Percentiles rank a stretch among this genome's conserved stretches.
phyloP scores from a whole-genome alignment of 1,140 invertebrate species.

The Coelopa frigida region DNA sequence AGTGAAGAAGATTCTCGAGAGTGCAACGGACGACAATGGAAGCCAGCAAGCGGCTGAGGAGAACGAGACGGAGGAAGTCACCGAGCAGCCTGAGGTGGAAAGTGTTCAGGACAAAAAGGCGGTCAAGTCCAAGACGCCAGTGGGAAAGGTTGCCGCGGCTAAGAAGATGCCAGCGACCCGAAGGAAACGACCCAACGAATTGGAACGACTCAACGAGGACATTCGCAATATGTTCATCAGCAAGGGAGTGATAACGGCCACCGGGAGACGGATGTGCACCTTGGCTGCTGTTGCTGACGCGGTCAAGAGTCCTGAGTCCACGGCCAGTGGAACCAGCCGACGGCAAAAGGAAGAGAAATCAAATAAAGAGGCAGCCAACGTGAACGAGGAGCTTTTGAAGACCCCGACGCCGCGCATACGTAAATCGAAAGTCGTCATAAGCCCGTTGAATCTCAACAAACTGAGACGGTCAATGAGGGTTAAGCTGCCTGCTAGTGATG shows the following conservation, averaged over 20 bases:
- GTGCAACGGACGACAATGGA: slow-evolving; percentile 4
- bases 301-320: background rate
- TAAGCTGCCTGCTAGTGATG: no score
- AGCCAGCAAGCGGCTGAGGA: background rate
- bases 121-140: background rate
- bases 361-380: slow-evolving; percentile 1
- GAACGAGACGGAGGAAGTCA: background rate
- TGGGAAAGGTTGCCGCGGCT: background rate
- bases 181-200: slow-evolving; percentile 35
- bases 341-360: background rate
- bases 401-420: background rate
- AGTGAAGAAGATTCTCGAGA: slow-evolving; percentile 11
- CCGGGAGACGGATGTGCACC: slow-evolving; percentile 46
- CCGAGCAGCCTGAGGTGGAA: background rate
- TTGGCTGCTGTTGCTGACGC: slow-evolving; percentile 3
- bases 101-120: background rate
- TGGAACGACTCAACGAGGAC: slow-evolving; percentile 56
- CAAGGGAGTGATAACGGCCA: slow-evolving; percentile 51
- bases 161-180: slow-evolving; percentile 11
- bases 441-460: slow-evolving; percentile 2
- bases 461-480: no score
- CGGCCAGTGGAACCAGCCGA: background rate
- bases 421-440: slow-evolving; percentile 7
- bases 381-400: background rate
- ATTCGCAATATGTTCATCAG: slow-evolving; percentile 56